These are phyloP conservation scores for Acheta domesticus DNA, from an alignment of 2,888 invertebrate genomes.

Conservation along the genomic window DNA sequence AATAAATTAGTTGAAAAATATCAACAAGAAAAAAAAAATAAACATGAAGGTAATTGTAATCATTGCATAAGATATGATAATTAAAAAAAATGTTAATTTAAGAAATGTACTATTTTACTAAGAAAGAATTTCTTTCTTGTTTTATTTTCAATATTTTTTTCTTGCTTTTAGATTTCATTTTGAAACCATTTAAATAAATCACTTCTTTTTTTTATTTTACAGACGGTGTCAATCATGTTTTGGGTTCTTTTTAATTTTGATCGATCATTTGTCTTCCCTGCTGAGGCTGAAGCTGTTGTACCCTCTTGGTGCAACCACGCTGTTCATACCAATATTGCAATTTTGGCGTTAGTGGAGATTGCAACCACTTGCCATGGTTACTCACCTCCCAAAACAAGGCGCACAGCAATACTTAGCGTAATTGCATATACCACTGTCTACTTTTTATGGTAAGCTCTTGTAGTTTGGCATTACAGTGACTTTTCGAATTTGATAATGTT, in stretches of 20 bases:
- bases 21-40: too few relatives aligned
- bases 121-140: too few relatives aligned
- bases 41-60: too few relatives aligned
- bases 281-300: not conserved
- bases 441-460: not conserved
- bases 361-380: not conserved
- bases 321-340: constrained; percentile 1
- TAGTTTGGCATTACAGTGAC: not conserved
- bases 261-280: not conserved
- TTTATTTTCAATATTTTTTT: too few relatives aligned
- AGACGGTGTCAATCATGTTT: constrained; percentile 20
- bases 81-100: too few relatives aligned
- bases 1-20: too few relatives aligned
- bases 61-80: too few relatives aligned
- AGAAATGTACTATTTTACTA: too few relatives aligned
- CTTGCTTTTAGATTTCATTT: too few relatives aligned
- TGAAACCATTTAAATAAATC: not conserved
- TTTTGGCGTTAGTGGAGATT: not conserved
- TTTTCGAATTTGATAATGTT: not conserved
- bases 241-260: not conserved
- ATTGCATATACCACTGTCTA: not conserved
- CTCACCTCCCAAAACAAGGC: not conserved
- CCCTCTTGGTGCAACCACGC: constrained; percentile 20
- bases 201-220: not conserved
- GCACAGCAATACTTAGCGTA: not conserved